Evolutionary conservation across 2,888 invertebrate species (phyloP).

Genomic region (Diadegma fenestrale): DNA sequence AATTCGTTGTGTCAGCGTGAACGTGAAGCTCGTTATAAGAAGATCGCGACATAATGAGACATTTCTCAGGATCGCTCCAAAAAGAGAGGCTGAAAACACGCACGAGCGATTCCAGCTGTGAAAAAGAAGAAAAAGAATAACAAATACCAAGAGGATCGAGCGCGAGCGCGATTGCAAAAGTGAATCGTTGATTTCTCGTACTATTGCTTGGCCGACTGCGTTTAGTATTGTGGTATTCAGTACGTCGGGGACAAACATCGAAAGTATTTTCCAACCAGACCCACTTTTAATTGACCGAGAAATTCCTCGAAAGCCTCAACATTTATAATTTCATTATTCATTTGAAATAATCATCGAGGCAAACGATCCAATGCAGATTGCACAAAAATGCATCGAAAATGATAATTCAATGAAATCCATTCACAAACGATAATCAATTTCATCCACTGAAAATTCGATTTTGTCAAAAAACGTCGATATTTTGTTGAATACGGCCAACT

Average conservation of each 20-base stretch:
- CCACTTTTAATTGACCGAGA: conserved; percentile 19
- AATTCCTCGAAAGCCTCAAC: background rate
- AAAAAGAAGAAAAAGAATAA: conserved; percentile 3
- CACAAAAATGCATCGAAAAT: background rate
- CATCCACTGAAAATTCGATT: too few relatives aligned
- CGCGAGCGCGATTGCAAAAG: conserved; percentile 78
- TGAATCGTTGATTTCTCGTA: conserved; percentile 79
- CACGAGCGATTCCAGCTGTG: conserved; percentile 8
- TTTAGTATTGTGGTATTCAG: background rate
- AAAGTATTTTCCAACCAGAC: conserved; percentile 13
- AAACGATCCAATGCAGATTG: background rate
- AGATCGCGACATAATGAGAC: conserved; percentile 29
- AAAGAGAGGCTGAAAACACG: background rate
- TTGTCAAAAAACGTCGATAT: too few relatives aligned
- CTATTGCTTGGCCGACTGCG: conserved; percentile 75
- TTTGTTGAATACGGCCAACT: too few relatives aligned
- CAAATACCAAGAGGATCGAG: conserved; percentile 60
- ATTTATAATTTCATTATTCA: background rate
- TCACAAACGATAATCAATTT: background rate
- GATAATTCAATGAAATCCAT: background rate
- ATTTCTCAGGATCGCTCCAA: conserved; percentile 15
- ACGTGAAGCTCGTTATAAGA: conserved; percentile 1
- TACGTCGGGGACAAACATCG: background rate
- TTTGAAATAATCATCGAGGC: background rate
- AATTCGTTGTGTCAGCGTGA: conserved; percentile 20